phyloP scores from a whole-genome alignment of 2,797 vertebrate genomes.

The Mastacembelus armatus region DNA sequence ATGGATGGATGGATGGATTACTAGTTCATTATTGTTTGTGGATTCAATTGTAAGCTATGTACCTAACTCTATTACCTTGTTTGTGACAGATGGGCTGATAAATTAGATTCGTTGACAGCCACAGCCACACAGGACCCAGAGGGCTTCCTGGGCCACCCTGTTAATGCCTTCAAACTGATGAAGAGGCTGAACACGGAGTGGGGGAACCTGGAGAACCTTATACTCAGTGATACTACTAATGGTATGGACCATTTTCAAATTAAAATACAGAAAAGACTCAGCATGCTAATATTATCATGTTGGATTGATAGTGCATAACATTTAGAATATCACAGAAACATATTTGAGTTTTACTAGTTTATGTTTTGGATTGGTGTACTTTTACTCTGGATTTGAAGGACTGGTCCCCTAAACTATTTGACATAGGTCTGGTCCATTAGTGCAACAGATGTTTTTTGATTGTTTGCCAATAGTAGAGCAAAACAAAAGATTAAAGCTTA shows the following conservation, averaged over 20 bases:
- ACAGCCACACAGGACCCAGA: constrained; percentile 93
- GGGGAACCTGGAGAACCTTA: constrained; percentile 93
- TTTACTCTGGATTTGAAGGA: background rate
- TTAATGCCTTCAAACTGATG: constrained; percentile 98
- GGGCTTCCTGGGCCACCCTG: constrained; percentile 95
- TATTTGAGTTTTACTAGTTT: too few species aligned
- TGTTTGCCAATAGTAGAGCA: background rate
- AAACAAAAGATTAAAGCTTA: background rate
- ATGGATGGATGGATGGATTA: too few species aligned
- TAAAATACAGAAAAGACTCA: background rate
- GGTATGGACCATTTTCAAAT: constrained; percentile 78
- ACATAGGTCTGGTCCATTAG: background rate
- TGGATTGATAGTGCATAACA: background rate
- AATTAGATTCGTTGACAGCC: constrained; percentile 89
- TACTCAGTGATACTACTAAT: constrained; percentile 95
- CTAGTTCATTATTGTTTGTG: background rate
- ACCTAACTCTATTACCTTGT: background rate
- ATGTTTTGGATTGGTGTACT: too few species aligned
- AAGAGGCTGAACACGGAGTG: constrained; percentile 97
- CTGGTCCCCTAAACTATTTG: background rate
- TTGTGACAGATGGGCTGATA: constrained; percentile 92
- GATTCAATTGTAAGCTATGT: background rate
- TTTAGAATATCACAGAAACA: background rate
- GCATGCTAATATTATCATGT: background rate
- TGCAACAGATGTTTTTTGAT: background rate